Conservation (phyloP, 2,888 invertebrate genomes). For the Tetranychus piercei region DNA sequence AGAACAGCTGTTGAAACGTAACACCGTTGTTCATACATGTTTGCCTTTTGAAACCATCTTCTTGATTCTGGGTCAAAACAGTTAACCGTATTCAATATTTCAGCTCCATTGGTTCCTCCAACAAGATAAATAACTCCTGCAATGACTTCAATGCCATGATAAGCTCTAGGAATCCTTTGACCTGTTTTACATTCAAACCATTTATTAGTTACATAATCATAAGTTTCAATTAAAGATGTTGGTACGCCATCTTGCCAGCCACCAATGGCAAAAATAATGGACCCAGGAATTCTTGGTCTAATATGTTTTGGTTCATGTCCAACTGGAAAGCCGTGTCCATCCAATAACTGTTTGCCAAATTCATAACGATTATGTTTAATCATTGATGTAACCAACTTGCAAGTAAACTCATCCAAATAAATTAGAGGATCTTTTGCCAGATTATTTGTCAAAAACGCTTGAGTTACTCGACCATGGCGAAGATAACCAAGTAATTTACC, state of each 20-base stretch:
- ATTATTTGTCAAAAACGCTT: not conserved
- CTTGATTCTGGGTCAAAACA: slow-evolving; percentile 31
- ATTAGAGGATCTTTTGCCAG: slow-evolving; percentile 3
- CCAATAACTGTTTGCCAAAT: not conserved
- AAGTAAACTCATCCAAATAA: not conserved
- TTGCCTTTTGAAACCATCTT: slow-evolving; percentile 34
- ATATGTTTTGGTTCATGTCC: not conserved
- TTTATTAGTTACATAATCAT: slow-evolving; percentile 41
- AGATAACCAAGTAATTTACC: not conserved
- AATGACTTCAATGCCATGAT: slow-evolving; percentile 25
- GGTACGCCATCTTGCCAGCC: slow-evolving; percentile 55
- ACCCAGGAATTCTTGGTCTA: slow-evolving; percentile 45
- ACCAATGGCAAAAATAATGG: slow-evolving; percentile 38
- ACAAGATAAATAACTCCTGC: slow-evolving; percentile 34
- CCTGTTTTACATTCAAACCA: slow-evolving; percentile 41
- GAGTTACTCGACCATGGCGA: not conserved
- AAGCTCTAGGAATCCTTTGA: slow-evolving; percentile 9
- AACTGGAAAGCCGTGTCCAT: slow-evolving; percentile 18
- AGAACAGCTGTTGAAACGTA: slow-evolving; percentile 46
- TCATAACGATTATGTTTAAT: slow-evolving; percentile 1
- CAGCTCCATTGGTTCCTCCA: slow-evolving; percentile 37
- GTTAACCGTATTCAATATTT: slow-evolving; percentile 34
- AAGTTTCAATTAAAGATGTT: slow-evolving; percentile 43
- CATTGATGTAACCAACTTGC: not conserved
- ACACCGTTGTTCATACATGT: slow-evolving; percentile 37